Conservation (phyloP, 2,113 vertebrate species). For the Oryzias curvinotus region DNA sequence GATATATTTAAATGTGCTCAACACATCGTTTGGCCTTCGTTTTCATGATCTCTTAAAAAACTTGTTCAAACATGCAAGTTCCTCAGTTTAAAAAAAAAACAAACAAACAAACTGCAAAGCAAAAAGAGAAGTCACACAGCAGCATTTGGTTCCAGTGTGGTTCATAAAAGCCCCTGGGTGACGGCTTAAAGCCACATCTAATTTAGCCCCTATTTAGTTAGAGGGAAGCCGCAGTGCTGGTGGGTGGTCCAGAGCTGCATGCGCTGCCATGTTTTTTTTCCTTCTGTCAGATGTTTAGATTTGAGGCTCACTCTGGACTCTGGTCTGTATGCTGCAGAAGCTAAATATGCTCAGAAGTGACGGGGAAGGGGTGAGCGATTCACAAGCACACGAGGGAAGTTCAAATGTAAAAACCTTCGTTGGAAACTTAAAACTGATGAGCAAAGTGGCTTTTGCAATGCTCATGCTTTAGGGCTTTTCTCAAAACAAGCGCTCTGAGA, state of each 20-base stretch:
- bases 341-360: conserved; percentile 33
- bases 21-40: background rate
- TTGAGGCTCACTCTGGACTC: conserved; percentile 64
- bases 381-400: conserved; percentile 19
- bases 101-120: conserved; percentile 10
- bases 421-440: conserved; percentile 42
- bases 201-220: conserved; percentile 54
- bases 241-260: conserved; percentile 58
- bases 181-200: conserved; percentile 33
- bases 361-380: conserved; percentile 44
- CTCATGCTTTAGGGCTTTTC: conserved; percentile 16
- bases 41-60: background rate
- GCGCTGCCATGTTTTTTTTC: conserved; percentile 58
- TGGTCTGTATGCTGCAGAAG: conserved; percentile 23
- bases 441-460: conserved; percentile 23
- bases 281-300: conserved; percentile 72
- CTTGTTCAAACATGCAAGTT: conserved; percentile 30
- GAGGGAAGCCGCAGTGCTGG: conserved; percentile 46
- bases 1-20: conserved; percentile 8
- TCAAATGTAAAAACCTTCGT: conserved; percentile 14
- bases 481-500: conserved; percentile 22
- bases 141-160: conserved; percentile 54
- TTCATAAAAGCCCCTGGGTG: conserved; percentile 56
- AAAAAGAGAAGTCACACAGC: conserved; percentile 55
- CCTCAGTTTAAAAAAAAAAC: conserved; percentile 30